Evolutionary conservation across 2,113 vertebrate genomes (phyloP).

Genomic region (Microcebus lehilahytsara): DNA sequence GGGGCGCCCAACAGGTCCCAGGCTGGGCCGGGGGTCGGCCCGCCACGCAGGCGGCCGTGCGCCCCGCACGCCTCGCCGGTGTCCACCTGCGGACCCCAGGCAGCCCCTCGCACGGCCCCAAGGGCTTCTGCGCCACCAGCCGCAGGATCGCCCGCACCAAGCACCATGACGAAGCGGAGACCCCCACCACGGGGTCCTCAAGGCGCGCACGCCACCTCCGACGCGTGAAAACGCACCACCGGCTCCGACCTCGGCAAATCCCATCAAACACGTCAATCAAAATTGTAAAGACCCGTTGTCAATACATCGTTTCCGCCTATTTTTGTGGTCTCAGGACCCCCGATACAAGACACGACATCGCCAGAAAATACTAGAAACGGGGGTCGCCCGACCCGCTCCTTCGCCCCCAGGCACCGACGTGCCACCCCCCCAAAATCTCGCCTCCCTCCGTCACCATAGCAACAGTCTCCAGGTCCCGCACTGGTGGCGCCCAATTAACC

Average conservation of each 20-base stretch:
- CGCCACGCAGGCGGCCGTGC: not conserved
- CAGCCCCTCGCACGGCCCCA: not conserved
- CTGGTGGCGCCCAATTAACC: not conserved
- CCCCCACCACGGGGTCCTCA: not conserved
- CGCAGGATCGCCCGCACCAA: not conserved
- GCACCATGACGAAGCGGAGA: not conserved
- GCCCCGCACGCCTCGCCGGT: not conserved
- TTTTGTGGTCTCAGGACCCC: not conserved
- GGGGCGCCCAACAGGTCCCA: constrained; percentile 59
- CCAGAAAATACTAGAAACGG: not conserved
- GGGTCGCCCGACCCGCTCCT: not conserved
- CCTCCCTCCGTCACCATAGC: not conserved
- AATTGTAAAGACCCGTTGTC: not conserved
- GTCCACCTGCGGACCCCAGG: not conserved
- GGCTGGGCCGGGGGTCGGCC: not conserved
- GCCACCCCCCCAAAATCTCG: not conserved
- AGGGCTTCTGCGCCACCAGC: not conserved
- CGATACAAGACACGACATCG: not conserved
- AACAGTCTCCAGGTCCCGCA: not conserved
- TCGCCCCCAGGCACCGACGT: not conserved
- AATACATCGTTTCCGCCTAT: not conserved
- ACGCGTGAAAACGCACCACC: not conserved
- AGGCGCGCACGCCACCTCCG: not conserved
- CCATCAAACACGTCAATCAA: constrained; percentile 16
- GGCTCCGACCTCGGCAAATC: not conserved